Base-by-base conservation (phyloP, 2,113 vertebrate species). In the Penelope pileata region DNA sequence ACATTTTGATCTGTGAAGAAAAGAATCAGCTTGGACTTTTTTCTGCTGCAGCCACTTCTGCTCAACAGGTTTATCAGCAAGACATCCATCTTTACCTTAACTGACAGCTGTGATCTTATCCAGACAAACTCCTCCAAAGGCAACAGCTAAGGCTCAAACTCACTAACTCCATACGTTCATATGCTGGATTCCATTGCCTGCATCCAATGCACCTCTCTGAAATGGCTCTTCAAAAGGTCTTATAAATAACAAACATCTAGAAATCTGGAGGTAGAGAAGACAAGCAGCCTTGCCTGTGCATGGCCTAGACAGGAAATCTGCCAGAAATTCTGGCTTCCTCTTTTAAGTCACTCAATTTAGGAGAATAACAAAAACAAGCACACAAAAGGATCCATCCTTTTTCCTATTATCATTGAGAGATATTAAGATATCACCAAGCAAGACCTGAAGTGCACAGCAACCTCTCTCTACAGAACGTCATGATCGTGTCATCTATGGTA, bases 371-470 rank as follows among this genome's bases (percentile, higher is more conserved):
- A 32, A 23, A 32, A 30, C 42, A 90, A 58, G 19, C 42, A 78
- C 82, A 58, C 10, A 66, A 50, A 64, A 67, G 34, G 13, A 60
- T 38, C 38, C 34, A 66, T 38, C 23, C 17, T 40, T 40, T 47
- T 62, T 83, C 75, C 69, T 64, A 3, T 19, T 38, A 27, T 8
- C 47, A n/a, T 21, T 47, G 56, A 29, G 32, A 58, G 27, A 36
- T 11, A 50, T 2, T 3, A 22, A 59, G 40, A 4, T 51, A 26
- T 4, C 40, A 47, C 21, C 26, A 74, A 83, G 43, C 16, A 53
- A 67, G 64, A 64, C 12, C 1, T 19, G 45, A 86, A 0, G 17
- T 0, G 0, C 38, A 70, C 10, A 36, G 23, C 34, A 50, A 67
- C 22, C 38, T 53, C 47, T 19, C 36, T 27, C 24, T 10, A 48